Evolutionary conservation across 2,113 vertebrate species (phyloP).

Genomic region (Diglossa brunneiventris): DNA sequence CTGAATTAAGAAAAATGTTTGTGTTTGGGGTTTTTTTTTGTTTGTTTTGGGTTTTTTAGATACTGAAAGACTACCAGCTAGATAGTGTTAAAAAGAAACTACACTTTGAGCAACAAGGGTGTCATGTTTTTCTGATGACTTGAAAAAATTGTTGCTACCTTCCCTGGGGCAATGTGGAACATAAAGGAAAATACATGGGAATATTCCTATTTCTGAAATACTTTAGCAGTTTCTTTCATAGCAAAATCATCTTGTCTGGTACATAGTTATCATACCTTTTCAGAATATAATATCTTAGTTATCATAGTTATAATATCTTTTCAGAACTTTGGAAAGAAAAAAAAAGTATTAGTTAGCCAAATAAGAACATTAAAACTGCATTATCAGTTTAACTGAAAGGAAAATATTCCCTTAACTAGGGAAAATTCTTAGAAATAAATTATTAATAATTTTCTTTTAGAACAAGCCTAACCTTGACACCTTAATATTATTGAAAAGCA

Average conservation of each 20-base stretch:
- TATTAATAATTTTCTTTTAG: background rate
- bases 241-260: background rate
- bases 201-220: background rate
- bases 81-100: background rate
- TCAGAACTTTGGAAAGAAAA: background rate
- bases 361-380: background rate
- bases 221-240: background rate
- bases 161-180: background rate
- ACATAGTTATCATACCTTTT: background rate
- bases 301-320: background rate
- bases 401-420: background rate
- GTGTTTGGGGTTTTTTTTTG: fast-evolving
- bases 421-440: background rate
- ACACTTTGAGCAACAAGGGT: background rate
- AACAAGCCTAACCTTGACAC: background rate
- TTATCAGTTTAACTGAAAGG: background rate
- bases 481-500: background rate
- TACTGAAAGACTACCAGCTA: background rate
- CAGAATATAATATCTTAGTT: background rate
- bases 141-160: background rate
- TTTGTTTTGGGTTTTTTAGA: background rate
- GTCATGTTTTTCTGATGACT: background rate
- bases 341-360: background rate
- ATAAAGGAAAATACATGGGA: background rate
- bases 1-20: background rate